A percentile compares a stretch with the other conserved stretches of the same genome.
Evolutionary conservation across 2,888 invertebrate genomes (phyloP).

Genomic region (Barypeithes pellucidus): DNA sequence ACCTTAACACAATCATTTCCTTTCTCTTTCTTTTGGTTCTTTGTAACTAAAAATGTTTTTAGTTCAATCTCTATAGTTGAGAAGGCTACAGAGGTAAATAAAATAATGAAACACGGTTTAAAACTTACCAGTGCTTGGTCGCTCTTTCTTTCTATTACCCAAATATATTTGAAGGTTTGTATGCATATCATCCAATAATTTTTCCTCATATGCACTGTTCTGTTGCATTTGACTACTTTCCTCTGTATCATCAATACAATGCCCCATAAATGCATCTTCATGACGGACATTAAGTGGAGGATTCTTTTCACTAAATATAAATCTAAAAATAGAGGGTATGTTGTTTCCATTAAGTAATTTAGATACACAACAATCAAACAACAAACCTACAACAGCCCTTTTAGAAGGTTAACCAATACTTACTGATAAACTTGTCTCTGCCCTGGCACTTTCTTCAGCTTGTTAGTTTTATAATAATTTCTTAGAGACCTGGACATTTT

Average conservation of each 20-base stretch:
- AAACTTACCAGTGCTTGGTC: no score
- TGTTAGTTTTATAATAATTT: conserved; percentile 26
- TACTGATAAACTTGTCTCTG: conserved; percentile 31
- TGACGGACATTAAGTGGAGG: not conserved
- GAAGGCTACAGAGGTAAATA: no score
- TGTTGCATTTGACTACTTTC: no score
- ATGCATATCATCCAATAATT: no score
- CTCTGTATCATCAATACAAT: not conserved
- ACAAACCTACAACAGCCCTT: no score
- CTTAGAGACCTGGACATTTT: conserved; percentile 28
- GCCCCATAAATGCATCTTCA: not conserved
- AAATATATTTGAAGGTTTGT: not conserved
- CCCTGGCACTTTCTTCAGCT: conserved; percentile 17
- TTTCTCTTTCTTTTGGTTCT: no score
- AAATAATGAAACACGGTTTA: no score
- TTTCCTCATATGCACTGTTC: no score
- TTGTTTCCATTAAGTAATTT: not conserved
- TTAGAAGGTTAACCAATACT: no score
- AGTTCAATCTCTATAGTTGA: no score
- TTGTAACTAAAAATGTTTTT: no score
- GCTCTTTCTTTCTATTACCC: not conserved
- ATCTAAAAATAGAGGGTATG: conserved; percentile 5
- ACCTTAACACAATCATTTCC: not conserved
- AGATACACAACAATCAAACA: no score
- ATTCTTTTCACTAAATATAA: conserved; percentile 13